A percentile compares a stretch with the other conserved stretches of the same genome.
Evolutionary conservation across 37 sponge, comb jelly and placozoan species (phyloP).

Genomic region (Mnemiopsis leidyi): DNA sequence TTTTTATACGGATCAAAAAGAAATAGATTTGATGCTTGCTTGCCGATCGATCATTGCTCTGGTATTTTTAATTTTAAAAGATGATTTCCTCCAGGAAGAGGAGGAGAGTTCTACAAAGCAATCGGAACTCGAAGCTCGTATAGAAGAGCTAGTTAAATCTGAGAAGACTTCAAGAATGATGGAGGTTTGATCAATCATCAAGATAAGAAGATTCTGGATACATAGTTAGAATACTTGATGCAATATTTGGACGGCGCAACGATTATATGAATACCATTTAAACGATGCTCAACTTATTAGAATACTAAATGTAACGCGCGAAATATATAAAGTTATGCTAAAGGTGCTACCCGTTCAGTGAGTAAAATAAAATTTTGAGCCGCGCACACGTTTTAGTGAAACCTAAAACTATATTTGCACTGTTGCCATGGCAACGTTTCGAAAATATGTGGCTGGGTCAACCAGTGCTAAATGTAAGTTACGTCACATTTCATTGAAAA

Average conservation of each 20-base stretch:
- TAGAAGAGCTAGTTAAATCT: neutral
- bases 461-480: no score
- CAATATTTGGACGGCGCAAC: no score
- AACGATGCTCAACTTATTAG: no score
- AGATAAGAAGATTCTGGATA: no score
- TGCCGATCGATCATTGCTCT: neutral
- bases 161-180: slow-evolving; percentile 51
- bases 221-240: no score
- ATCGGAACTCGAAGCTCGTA: neutral
- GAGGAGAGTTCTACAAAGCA: neutral
- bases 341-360: neutral
- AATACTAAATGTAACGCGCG: neutral
- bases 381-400: slow-evolving; percentile 3
- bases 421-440: slow-evolving; percentile 31
- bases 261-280: no score
- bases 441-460: no score
- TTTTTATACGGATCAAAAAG: no score
- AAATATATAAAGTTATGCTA: neutral
- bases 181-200: slow-evolving; percentile 25
- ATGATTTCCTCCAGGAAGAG: neutral
- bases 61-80: neutral
- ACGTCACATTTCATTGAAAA: no score
- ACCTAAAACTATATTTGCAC: neutral
- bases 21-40: neutral
- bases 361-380: neutral